Conservation (phyloP, 2,797 vertebrate genomes). For the Onychomys leucogaster region DNA sequence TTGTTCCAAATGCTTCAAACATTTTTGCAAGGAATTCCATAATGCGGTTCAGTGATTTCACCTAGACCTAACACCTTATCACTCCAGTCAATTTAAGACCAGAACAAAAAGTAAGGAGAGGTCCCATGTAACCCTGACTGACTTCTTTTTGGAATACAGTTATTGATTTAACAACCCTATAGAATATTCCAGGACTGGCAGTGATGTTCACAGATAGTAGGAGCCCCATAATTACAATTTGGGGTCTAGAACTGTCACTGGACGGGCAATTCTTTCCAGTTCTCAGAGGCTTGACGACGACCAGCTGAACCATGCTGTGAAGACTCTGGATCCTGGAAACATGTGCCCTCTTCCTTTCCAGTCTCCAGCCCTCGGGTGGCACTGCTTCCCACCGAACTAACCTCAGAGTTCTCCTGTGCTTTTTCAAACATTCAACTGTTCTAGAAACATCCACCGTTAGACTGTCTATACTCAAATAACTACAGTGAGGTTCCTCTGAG, state of each 20-base stretch:
- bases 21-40: conserved; percentile 7
- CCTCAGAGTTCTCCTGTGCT: background rate
- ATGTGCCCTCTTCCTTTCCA: background rate
- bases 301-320: background rate
- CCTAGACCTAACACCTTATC: background rate
- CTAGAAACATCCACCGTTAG: background rate
- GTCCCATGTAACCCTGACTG: no score
- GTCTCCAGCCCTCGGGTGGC: background rate
- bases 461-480: conserved; percentile 28
- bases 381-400: background rate
- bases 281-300: background rate
- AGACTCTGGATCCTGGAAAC: background rate
- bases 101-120: background rate
- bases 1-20: conserved; percentile 43
- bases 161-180: background rate
- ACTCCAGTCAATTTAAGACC: background rate
- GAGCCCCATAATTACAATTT: background rate
- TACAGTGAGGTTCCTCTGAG: background rate
- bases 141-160: no score
- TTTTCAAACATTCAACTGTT: background rate
- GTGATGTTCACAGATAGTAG: background rate
- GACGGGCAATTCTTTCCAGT: background rate
- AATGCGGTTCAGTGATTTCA: background rate
- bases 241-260: background rate
- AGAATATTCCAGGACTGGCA: background rate